Base-by-base conservation (phyloP, 64 coral and sea anemone species). In the Trachythela sp. region DNA sequence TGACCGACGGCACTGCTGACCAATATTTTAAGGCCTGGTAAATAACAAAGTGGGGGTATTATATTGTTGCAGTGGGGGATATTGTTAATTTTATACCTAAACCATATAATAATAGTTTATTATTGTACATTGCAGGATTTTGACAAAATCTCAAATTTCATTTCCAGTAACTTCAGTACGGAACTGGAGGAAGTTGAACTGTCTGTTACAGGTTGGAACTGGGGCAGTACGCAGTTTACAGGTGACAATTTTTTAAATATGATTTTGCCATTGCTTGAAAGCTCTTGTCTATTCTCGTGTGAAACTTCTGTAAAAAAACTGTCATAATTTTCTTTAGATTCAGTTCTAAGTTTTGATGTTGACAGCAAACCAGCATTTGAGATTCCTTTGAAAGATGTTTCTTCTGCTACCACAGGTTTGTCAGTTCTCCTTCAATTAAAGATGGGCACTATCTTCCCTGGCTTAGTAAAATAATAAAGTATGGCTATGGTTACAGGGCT, bases 291-390 rank as follows among this genome's bases (percentile, higher is more conserved):
- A 8, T 36, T 80, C 75, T 15, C 0, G 4, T 15, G 13, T 30
- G 27, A 80, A 30, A 45, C 11, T 45, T 6, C 11, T 45, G 11
- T 45, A 6, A 29, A 39, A 37, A 37, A 80, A n/a, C 31, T 37
- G 9, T 36, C 2, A 14, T 80, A 7, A 5, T 80, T 32, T 76
- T 9, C 88, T 54, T 77, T 51, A 99, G 96, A 93, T 30, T 90
- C 96, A 27, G 89, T 93, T 32, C 85, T 99, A 45, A 86, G 88
- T 48, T 99, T 99, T 92, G 96, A 99, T 91, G 96, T 99, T 17
- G 96, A 94, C 36, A 92, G 93, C 58, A 99, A 99, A 77, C 93
- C 96, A 89, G 96, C 96, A 76, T 99, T 99, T 91, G 91, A 94
- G 75, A 92, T 99, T 70, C 96, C 96, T 33, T 87, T 99, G 43